A percentile compares a stretch with the other conserved stretches of the same genome.
These are phyloP conservation scores for Enteromius fasciolatus DNA, from an alignment of 2,797 vertebrate species.

Conservation along the genomic window DNA sequence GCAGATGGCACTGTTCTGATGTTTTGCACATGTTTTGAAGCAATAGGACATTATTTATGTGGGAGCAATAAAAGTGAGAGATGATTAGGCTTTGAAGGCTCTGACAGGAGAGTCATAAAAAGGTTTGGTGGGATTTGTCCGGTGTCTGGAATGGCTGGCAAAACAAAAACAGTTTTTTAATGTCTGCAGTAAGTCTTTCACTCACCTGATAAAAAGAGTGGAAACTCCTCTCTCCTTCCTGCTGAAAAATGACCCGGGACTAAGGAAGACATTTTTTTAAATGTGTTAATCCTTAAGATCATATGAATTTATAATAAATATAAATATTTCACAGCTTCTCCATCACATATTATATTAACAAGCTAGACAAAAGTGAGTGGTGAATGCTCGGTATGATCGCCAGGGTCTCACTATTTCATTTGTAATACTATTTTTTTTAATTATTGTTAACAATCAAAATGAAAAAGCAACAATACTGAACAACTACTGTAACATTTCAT, in stretches of 20 bases:
- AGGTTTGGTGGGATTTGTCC: conserved; percentile 44
- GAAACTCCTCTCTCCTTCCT: conserved; percentile 93
- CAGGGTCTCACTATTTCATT: neutral
- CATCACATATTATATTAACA: neutral
- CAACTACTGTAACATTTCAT: neutral
- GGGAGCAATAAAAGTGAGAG: conserved; percentile 21
- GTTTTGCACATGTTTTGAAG: conserved; percentile 25
- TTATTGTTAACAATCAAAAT: neutral
- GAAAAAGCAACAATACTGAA: neutral
- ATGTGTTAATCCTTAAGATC: neutral
- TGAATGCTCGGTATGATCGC: neutral
- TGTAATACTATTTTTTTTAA: neutral
- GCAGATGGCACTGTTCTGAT: conserved; percentile 4
- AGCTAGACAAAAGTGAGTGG: neutral
- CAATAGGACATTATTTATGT: neutral
- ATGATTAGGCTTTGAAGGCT: conserved; percentile 25
- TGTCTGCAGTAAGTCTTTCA: neutral
- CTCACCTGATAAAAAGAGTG: conserved; percentile 97
- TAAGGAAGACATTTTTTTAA: conserved; percentile 61
- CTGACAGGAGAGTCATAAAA: conserved; percentile 43
- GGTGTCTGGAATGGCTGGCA: neutral
- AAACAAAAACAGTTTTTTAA: conserved; percentile 29
- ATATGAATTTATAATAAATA: neutral
- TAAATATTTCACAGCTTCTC: neutral
- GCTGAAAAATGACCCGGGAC: conserved; percentile 97